Conservation (phyloP, 1,140 invertebrate genomes). For the Melipona quadrifasciata region DNA sequence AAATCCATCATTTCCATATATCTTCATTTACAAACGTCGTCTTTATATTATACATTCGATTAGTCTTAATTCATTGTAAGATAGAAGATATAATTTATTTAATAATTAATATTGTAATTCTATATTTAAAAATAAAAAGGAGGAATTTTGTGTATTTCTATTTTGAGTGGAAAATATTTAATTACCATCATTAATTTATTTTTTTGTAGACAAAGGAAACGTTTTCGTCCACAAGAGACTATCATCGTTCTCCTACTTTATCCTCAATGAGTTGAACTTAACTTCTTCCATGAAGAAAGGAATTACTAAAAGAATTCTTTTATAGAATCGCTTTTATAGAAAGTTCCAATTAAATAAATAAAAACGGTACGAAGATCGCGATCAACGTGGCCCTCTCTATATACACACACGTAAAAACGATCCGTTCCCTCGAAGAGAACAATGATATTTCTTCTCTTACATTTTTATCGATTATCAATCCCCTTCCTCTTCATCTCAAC, state of each 20-base stretch:
- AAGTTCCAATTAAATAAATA: slow-evolving; percentile 16
- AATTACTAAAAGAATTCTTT: neutral
- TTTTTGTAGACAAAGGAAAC: neutral
- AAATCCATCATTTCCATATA: neutral
- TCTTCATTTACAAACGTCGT: neutral
- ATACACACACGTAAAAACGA: neutral
- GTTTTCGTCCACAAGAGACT: neutral
- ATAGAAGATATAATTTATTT: neutral
- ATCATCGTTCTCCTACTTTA: neutral
- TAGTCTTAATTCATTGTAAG: neutral
- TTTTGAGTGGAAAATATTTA: neutral
- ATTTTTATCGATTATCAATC: neutral
- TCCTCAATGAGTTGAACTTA: neutral
- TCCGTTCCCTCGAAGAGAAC: neutral
- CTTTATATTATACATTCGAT: neutral
- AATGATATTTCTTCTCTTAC: neutral
- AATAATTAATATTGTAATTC: neutral
- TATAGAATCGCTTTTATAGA: neutral
- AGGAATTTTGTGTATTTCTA: neutral
- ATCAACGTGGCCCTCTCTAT: slow-evolving; percentile 17
- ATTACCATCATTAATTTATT: neutral
- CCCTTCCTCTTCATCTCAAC: slow-evolving; percentile 60
- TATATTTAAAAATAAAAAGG: neutral
- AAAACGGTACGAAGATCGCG: neutral
- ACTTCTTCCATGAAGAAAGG: neutral